These are phyloP conservation scores for Sarcophaga subvicina DNA, from an alignment of 2,888 invertebrate genomes.

Conservation along the genomic window DNA sequence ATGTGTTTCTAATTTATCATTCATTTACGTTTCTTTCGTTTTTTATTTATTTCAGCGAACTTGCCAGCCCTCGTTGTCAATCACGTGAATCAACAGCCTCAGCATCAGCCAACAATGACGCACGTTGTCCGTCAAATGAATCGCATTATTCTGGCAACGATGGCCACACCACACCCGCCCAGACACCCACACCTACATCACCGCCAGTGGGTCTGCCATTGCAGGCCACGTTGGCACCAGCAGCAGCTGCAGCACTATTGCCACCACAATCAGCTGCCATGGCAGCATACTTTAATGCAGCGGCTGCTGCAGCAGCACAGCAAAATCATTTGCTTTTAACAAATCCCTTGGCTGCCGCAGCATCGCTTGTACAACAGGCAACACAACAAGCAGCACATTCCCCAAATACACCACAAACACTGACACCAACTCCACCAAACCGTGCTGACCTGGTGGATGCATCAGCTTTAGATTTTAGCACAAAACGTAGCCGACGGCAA, in stretches of 20 bases:
- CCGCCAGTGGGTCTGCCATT: slow-evolving; percentile 87
- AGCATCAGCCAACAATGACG: slow-evolving; percentile 84
- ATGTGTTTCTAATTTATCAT: not conserved
- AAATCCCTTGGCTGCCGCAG: slow-evolving; percentile 88
- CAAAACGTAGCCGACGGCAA: slow-evolving; percentile 85
- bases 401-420: slow-evolving; percentile 82
- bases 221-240: slow-evolving; percentile 87
- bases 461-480: slow-evolving; percentile 91
- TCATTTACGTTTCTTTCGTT: not conserved
- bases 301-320: slow-evolving; percentile 87
- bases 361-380: slow-evolving; percentile 83
- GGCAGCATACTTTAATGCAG: slow-evolving; percentile 90
- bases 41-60: slow-evolving; percentile 85
- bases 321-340: slow-evolving; percentile 90
- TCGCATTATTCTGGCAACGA: slow-evolving; percentile 86
- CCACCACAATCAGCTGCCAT: slow-evolving; percentile 92
- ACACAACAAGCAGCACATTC: slow-evolving; percentile 76
- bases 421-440: slow-evolving; percentile 79
- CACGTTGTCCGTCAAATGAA: slow-evolving; percentile 90
- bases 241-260: slow-evolving; percentile 85
- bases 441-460: slow-evolving; percentile 82
- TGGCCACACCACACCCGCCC: slow-evolving; percentile 81
- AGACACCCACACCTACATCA: slow-evolving; percentile 84
- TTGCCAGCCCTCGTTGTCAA: slow-evolving; percentile 89
- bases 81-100: slow-evolving; percentile 88